Percentiles rank a stretch among this genome's conserved stretches.
phyloP scores from a whole-genome alignment of 2,797 vertebrate species.

The Pagetopsis macropterus region DNA sequence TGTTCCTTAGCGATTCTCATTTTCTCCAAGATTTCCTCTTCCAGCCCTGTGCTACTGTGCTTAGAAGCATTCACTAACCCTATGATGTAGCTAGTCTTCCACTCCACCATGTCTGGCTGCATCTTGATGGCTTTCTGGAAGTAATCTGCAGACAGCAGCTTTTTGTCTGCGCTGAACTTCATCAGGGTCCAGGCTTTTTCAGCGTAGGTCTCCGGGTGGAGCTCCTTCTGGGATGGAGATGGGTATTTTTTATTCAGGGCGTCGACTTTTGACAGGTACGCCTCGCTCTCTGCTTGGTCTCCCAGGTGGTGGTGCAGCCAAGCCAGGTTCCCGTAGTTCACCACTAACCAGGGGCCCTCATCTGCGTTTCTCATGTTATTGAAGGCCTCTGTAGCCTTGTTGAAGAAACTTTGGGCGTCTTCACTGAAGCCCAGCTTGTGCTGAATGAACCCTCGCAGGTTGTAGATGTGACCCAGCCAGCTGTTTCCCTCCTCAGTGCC shows the following conservation, averaged over 20 bases:
- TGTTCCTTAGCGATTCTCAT: slow-evolving; percentile 51
- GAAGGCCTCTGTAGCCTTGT: slow-evolving; percentile 65
- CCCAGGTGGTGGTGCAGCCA: slow-evolving; percentile 62
- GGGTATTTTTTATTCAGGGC: slow-evolving; percentile 52
- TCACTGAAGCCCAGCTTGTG: slow-evolving; percentile 9
- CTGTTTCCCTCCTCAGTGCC: slow-evolving; percentile 45
- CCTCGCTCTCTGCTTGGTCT: slow-evolving; percentile 41
- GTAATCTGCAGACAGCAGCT: slow-evolving; percentile 30
- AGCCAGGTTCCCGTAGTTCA: slow-evolving; percentile 72
- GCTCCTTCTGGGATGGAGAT: slow-evolving; percentile 49
- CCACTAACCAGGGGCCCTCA: slow-evolving; percentile 72
- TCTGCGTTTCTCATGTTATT: slow-evolving; percentile 58
- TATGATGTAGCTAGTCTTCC: slow-evolving; percentile 63
- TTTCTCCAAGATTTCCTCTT: slow-evolving; percentile 41
- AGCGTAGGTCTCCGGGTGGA: slow-evolving; percentile 69
- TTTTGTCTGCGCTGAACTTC: slow-evolving; percentile 34
- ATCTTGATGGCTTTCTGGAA: slow-evolving; percentile 72
- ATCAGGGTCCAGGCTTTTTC: slow-evolving; percentile 78
- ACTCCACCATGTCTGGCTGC: slow-evolving; percentile 70
- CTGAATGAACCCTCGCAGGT: slow-evolving; percentile 68
- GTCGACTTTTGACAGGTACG: slow-evolving; percentile 51
- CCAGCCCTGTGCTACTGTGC: not conserved
- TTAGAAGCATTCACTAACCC: not conserved
- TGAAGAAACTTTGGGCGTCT: slow-evolving; percentile 46
- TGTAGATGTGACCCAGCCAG: slow-evolving; percentile 76